Evolutionary conservation across 2,797 vertebrate genomes (phyloP), one percentile per base, ranked within the genome.

Genomic region (Oreortyx pictus): DNA sequence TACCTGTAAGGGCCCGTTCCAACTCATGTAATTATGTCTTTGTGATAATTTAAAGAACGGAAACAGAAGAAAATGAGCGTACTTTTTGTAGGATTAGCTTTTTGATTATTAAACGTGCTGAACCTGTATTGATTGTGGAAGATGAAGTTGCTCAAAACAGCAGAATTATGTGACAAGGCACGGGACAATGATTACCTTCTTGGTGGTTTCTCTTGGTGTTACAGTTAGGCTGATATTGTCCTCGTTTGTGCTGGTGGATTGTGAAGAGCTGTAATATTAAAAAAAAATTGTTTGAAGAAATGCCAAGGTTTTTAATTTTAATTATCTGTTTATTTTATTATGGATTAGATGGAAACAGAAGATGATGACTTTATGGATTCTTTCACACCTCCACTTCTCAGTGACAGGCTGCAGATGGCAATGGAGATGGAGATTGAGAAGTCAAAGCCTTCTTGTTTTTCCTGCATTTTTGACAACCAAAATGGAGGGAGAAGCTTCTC

Each of bases 371-470:
- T 98, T 60, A 95, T 94, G 39, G 96, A 95, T 75, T 98, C 98
- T 11, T 97, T 98, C n/a, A 97, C 98, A 5, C 98, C 98, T 2
- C 97, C 93, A 0, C 98, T 98, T 50, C 87, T 98, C 88, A 97
- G 97, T 39, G 98, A 98, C 64, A 98, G 98, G 80, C 90, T 98
- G 87, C 98, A 98, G 81, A 61, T 97, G 56, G 90, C 89, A 5
- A 95, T 97, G 95, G 96, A 98, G 23, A 95, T 97, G 93, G 98
- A 98, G 27, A 96, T 96, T 11, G 96, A 96, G 23, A 96, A 94
- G 84, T 91, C 97, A 65, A 97, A 59, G 9, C 98, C 96, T 0
- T 97, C 98, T 19, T 98, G 96, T 92, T 99, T 99, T 96, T 98
- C 98, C 60, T 99, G 99, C 95, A 97, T 96, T 67, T 98, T 98